Base-by-base conservation (phyloP, 2,888 invertebrate genomes). In the Phanerotoma sp. region DNA sequence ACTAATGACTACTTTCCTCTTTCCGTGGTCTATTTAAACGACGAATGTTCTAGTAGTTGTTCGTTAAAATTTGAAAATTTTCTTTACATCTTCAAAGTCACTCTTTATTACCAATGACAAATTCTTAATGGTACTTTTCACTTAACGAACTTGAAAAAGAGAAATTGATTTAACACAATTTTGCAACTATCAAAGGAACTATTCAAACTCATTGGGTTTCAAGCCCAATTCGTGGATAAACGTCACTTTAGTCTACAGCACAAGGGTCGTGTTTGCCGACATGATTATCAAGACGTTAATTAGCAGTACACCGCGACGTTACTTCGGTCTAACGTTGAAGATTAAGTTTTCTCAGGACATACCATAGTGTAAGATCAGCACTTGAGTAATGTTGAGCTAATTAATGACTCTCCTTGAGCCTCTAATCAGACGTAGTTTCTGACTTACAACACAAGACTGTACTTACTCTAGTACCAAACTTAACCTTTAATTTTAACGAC, bases 341-440 rank as follows among this genome's bases (percentile, higher is more conserved):
- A n/a, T n/a, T n/a, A n/a, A n/a, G n/a, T n/a, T n/a, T n/a, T n/a
- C n/a, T n/a, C n/a, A n/a, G n/a, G n/a, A n/a, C n/a, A n/a, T n/a
- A n/a, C n/a, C n/a, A n/a, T n/a, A n/a, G n/a, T n/a, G n/a, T n/a
- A n/a, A n/a, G n/a, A n/a, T n/a, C n/a, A n/a, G 37, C 37, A 35
- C 20, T 47, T 33, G 49, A 47, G 54, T 57, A 53, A 44, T 48
- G 22, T 35, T 37, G 58, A 51, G 47, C 47, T 73, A 72, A 74
- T 73, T 75, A 75, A 75, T 70, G 70, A 72, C 66, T 49, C 50
- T 62, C 57, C 56, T 61, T 63, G 66, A 66, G 68, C 70, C 74
- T 76, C 71, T 75, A 75, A 76, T 76, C 75, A 76, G 68, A 72
- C 71, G 67, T 68, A 69, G 64, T 68, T 70, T 66, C 66, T 72